These are phyloP conservation scores for Spilosoma lubricipeda DNA, from an alignment of 2,888 invertebrate species.

Conservation along the genomic window DNA sequence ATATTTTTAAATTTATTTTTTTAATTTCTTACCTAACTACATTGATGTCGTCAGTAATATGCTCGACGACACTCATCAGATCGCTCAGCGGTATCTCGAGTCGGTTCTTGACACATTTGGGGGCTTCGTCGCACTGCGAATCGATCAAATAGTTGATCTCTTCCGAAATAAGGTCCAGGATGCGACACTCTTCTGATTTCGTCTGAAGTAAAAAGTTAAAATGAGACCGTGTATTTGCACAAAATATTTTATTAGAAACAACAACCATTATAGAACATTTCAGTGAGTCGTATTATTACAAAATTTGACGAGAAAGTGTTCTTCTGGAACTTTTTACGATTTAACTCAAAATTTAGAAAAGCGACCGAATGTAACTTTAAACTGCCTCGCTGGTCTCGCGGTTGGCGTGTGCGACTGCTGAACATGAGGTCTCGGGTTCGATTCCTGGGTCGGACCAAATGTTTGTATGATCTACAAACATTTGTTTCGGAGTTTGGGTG, in stretches of 20 bases:
- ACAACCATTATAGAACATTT: background rate
- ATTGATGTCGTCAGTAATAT: constrained; percentile 71
- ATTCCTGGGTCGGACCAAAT: no score
- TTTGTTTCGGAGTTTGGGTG: no score
- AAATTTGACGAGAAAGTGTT: background rate
- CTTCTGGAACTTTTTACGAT: background rate
- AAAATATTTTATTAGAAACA: no score
- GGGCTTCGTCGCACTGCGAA: constrained; percentile 58
- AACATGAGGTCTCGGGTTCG: no score
- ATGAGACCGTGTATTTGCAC: background rate
- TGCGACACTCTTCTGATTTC: constrained; percentile 74
- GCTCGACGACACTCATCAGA: constrained; percentile 69
- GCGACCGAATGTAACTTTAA: background rate
- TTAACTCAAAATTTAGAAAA: background rate
- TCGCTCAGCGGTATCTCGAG: constrained; percentile 71
- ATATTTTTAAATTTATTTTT: background rate
- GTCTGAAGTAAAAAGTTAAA: constrained; percentile 51
- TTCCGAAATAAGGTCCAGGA: constrained; percentile 73
- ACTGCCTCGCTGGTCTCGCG: no score
- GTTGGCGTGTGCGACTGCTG: no score
- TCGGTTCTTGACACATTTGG: constrained; percentile 53
- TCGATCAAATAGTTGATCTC: constrained; percentile 75
- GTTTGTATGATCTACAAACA: no score
- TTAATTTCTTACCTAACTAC: constrained; percentile 66
- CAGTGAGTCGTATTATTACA: background rate